Evolutionary conservation across 2,113 vertebrate species (phyloP), one percentile per base, ranked within the genome.

Genomic region (Catagonus wagneri): DNA sequence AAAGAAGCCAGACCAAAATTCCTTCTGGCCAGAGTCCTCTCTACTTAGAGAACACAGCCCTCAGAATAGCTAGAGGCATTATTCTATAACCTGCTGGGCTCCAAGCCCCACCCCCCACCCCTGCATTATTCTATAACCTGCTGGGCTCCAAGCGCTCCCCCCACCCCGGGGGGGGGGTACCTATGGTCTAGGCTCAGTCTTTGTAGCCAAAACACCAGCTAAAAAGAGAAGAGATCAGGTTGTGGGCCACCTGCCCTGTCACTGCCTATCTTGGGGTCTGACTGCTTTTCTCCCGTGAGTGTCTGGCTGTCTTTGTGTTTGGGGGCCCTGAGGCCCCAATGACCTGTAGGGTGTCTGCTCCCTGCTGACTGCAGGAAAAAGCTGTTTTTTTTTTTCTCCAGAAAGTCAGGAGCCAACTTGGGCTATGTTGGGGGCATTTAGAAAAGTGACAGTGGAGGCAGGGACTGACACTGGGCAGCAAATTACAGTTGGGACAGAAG

Each of bases 31-130:
- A 1, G 17, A 58, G 20, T 72, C 44, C 23, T 75, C 20, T 8
- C 66, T 54, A 0, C 19, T 68, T 8, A 1, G 68, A 7, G 23
- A 2, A 4, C 3, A 1, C 32, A 69, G 50, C 10, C 25, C 61
- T 27, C 15, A 0, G 71, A 1, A 8, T 1, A 16, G 29, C 12
- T 2, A 0, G 44, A 34, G 69, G 44, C 2, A 3, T 32, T 32
- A 2, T 32, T 23, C 58, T n/a, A 16, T 54, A 50, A 0, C 56
- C 63, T 56, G 54, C 25, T 9, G 11, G 71, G 58, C 76, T 68
- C n/a, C 1, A 0, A 12, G 58, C n/a, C n/a, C n/a, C n/a, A n/a
- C n/a, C n/a, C n/a, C n/a, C n/a, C n/a, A n/a, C n/a, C n/a, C n/a
- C n/a, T n/a, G 44, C 2, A 3, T 32, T 32, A 2, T 32, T 23